Conservation (phyloP, 2,113 vertebrate species). For the Vidua macroura region DNA sequence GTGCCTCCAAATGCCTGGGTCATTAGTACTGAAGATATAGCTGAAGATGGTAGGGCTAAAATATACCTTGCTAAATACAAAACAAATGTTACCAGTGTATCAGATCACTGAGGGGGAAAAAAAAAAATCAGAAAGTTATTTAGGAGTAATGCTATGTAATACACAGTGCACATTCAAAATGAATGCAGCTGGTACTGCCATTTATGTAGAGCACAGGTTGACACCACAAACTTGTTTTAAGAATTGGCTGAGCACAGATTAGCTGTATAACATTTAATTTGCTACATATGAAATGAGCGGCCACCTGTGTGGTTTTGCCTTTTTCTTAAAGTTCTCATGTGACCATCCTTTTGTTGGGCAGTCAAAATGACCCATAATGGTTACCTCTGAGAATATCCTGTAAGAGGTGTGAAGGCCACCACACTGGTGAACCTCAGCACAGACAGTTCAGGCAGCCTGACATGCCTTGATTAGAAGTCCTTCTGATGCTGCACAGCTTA, state of each 20-base stretch:
- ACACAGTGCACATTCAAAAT: background rate
- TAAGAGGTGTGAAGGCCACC: background rate
- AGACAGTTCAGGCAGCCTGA: background rate
- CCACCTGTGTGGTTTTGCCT: background rate
- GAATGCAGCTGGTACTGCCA: background rate
- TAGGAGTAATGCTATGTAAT: background rate
- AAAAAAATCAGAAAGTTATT: background rate
- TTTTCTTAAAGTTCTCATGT: background rate
- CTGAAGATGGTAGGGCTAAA: background rate
- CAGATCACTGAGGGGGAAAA: no score
- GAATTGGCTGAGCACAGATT: background rate
- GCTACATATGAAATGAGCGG: background rate
- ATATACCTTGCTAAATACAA: background rate
- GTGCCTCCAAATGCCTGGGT: background rate
- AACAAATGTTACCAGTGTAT: background rate
- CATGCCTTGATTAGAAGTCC: background rate
- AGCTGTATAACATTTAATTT: background rate
- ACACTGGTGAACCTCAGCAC: background rate
- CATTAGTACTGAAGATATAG: background rate
- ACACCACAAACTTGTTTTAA: background rate
- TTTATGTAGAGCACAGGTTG: background rate
- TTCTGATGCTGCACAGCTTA: background rate
- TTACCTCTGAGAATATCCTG: background rate
- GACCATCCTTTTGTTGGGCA: background rate
- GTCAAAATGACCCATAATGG: background rate